These are phyloP conservation scores for Alosa sapidissima DNA, from an alignment of 2,797 vertebrate genomes.

Conservation along the genomic window DNA sequence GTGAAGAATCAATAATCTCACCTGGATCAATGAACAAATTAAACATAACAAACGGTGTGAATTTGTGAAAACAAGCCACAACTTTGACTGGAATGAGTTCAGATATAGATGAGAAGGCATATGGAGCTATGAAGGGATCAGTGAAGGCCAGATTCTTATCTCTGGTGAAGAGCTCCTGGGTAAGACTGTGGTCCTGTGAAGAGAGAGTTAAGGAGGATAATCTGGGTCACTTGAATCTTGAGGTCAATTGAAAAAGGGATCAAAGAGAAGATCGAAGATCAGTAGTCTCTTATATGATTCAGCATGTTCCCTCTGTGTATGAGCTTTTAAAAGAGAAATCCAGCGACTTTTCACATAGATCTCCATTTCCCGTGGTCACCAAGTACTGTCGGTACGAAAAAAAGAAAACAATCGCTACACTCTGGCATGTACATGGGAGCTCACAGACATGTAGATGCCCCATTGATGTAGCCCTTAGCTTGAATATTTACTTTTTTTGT, in stretches of 20 bases:
- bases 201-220: background rate
- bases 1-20: background rate
- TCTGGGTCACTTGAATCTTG: background rate
- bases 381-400: no score
- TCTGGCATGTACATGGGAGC: no score
- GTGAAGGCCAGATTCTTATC: constrained; percentile 5
- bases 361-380: no score
- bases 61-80: constrained; percentile 12
- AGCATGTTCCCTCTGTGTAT: background rate
- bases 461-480: background rate
- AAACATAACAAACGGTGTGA: background rate
- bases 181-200: background rate
- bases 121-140: background rate
- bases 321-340: background rate
- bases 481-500: background rate
- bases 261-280: background rate
- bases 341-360: no score
- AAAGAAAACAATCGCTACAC: no score
- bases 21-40: background rate
- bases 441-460: no score
- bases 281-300: background rate
- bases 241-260: background rate
- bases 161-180: no score
- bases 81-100: background rate
- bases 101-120: background rate